Conservation (phyloP, 2,888 invertebrate genomes). For the Caenorhabditis imperialis region DNA sequence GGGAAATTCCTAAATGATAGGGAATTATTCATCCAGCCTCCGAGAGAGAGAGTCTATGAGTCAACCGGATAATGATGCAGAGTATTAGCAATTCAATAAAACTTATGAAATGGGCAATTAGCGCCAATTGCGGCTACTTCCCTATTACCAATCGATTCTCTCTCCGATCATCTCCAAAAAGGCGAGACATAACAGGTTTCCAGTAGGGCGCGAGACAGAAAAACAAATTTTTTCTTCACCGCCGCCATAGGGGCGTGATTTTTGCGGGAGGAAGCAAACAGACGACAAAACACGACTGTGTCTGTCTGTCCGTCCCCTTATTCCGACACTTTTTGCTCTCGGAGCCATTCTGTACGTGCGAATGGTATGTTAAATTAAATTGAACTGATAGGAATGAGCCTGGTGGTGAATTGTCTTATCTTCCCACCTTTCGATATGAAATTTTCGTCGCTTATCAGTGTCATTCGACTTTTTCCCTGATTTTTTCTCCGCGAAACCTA, state of each 20-base stretch:
- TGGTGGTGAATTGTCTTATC: too few relatives aligned
- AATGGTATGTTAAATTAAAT: too few relatives aligned
- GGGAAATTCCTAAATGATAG: too few relatives aligned
- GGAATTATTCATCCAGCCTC: too few relatives aligned
- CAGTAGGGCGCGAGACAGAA: conserved; percentile 41
- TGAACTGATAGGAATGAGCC: too few relatives aligned
- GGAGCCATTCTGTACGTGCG: too few relatives aligned
- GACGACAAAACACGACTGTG: conserved; percentile 38
- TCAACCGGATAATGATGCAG: too few relatives aligned
- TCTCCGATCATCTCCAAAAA: conserved; percentile 14
- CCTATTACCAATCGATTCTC: conserved; percentile 22
- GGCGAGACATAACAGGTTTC: conserved; percentile 28
- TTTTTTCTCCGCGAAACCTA: neutral
- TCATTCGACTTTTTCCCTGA: neutral
- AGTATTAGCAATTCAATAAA: too few relatives aligned
- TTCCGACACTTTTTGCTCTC: neutral
- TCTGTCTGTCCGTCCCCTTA: neutral
- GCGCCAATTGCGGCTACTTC: conserved; percentile 1
- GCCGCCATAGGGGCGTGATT: conserved; percentile 12
- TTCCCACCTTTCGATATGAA: too few relatives aligned
- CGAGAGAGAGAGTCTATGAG: too few relatives aligned
- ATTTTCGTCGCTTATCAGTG: too few relatives aligned
- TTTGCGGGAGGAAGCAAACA: conserved; percentile 3
- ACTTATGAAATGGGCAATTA: too few relatives aligned
- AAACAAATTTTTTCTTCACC: conserved; percentile 17